A percentile compares a stretch with the other conserved stretches of the same genome.
phyloP scores from a whole-genome alignment of 1,140 invertebrate genomes.

The Temnothorax nylanderi region DNA sequence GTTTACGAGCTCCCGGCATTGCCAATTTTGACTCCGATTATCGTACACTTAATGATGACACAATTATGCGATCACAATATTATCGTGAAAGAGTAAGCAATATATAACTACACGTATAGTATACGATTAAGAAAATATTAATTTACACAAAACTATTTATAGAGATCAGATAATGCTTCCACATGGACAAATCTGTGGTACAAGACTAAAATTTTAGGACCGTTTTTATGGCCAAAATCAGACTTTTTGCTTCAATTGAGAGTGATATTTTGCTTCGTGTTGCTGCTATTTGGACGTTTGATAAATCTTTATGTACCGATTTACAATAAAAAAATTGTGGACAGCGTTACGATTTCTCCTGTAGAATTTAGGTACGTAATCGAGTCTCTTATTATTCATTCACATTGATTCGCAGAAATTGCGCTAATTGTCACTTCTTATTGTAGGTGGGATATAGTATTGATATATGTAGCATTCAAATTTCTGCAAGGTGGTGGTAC shows the following conservation, averaged over 20 bases:
- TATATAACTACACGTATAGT: not conserved
- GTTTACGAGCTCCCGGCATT: slow-evolving; percentile 95
- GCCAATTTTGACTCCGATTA: slow-evolving; percentile 87
- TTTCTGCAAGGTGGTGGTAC: slow-evolving; percentile 97
- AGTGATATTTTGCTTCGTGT: slow-evolving; percentile 93
- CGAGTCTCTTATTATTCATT: not conserved
- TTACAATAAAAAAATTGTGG: slow-evolving; percentile 94
- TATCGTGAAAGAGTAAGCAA: slow-evolving; percentile 81
- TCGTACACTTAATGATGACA: slow-evolving; percentile 85
- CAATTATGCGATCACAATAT: slow-evolving; percentile 84
- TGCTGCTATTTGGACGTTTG: slow-evolving; percentile 93
- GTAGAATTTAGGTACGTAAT: slow-evolving; percentile 77
- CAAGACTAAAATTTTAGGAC: slow-evolving; percentile 92
- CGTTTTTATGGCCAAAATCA: slow-evolving; percentile 98
- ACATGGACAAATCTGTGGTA: slow-evolving; percentile 92
- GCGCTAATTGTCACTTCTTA: slow-evolving; percentile 18
- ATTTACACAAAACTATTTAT: slow-evolving; percentile 71
- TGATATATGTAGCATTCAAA: slow-evolving; percentile 94
- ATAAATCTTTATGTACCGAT: slow-evolving; percentile 97
- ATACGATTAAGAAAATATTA: slow-evolving; percentile 18
- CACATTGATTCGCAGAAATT: not conserved
- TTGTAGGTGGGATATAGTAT: slow-evolving; percentile 93
- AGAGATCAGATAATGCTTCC: slow-evolving; percentile 87
- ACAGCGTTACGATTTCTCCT: slow-evolving; percentile 83
- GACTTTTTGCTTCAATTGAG: slow-evolving; percentile 91